Percentiles rank a stretch among this genome's conserved stretches.
Conservation (phyloP, 2,888 invertebrate species). For the Tuta absoluta region DNA sequence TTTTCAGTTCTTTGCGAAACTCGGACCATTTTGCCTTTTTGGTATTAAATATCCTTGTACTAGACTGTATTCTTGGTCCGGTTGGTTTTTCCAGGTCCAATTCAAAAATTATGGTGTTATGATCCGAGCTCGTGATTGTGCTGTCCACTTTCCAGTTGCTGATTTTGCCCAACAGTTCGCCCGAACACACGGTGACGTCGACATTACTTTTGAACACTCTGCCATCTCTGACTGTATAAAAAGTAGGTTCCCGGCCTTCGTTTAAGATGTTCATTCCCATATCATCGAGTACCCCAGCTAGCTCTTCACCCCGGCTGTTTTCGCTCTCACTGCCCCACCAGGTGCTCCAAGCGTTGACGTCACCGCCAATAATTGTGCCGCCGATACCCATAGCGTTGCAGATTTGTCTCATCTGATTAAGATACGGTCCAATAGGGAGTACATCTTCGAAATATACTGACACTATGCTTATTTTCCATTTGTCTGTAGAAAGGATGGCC, state of each 20-base stretch:
- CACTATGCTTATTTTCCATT: slow-evolving; percentile 11
- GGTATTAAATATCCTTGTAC: too few relatives aligned
- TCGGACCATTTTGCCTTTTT: too few relatives aligned
- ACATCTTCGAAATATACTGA: slow-evolving; percentile 4
- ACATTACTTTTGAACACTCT: not conserved
- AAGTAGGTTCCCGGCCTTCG: not conserved
- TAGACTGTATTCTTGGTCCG: too few relatives aligned
- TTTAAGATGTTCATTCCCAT: not conserved
- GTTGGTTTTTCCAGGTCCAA: too few relatives aligned
- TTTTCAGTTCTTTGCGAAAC: too few relatives aligned
- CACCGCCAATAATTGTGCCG: not conserved
- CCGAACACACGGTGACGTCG: slow-evolving; percentile 10
- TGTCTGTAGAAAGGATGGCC: not conserved
- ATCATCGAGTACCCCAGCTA: not conserved
- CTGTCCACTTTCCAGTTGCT: too few relatives aligned
- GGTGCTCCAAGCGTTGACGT: not conserved
- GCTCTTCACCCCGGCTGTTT: not conserved
- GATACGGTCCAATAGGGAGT: not conserved
- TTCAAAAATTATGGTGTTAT: too few relatives aligned
- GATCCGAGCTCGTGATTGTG: too few relatives aligned
- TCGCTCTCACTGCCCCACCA: slow-evolving; percentile 3
- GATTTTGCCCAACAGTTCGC: too few relatives aligned
- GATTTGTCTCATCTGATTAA: not conserved
- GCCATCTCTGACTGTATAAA: slow-evolving; percentile 1
- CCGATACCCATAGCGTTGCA: not conserved